Evolutionary conservation across 2,888 invertebrate genomes (phyloP), one percentile per base, ranked within the genome.

Genomic region (Dryocosmus kuriphilus): DNA sequence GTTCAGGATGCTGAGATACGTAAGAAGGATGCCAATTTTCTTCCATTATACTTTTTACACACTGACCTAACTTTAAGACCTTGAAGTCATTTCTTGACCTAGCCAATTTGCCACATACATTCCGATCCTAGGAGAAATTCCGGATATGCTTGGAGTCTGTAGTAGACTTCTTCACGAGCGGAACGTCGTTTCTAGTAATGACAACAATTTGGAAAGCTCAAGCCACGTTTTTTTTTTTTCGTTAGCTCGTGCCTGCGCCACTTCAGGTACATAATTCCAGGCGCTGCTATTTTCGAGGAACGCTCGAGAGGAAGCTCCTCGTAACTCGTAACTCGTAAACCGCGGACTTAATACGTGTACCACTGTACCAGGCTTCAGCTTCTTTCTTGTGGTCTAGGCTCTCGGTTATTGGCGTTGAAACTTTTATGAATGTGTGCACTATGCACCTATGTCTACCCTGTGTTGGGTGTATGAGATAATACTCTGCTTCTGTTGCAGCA

Each of bases 211-310:
- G 71, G 51, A 71, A 51, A 71, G 9, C 71, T 55, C 51, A 46
- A 71, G 71, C 51, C 51, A 7, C 32, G 71, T n/a, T 71, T 46
- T 60, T n/a, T 71, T 46, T 60, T 38, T 71, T 71, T 71, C 30
- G n/a, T 51, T 46, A 74, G 78, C 80, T 80, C 80, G 80, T 80
- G 80, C 78, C 80, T 60, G 67, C 74, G 30, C 51, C 76, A 76
- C 41, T 71, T 75, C 71, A 74, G 51, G 51, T 71, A n/a, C n/a
- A n/a, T n/a, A 71, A 71, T 71, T 71, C 51, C 71, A 71, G 74
- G 51, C 51, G 74, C 60, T 73, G 76, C 55, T 55, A 75, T 75
- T 78, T 75, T 78, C 73, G 61, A 46, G 46, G 75, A 75, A 75
- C 75, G 62, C 62, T 27, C 22, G n/a, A 30, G 35, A 62, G 30